A percentile compares a stretch with the other conserved stretches of the same genome.
phyloP scores from a whole-genome alignment of 2,888 invertebrate species.

The Gastrophysa polygoni region DNA sequence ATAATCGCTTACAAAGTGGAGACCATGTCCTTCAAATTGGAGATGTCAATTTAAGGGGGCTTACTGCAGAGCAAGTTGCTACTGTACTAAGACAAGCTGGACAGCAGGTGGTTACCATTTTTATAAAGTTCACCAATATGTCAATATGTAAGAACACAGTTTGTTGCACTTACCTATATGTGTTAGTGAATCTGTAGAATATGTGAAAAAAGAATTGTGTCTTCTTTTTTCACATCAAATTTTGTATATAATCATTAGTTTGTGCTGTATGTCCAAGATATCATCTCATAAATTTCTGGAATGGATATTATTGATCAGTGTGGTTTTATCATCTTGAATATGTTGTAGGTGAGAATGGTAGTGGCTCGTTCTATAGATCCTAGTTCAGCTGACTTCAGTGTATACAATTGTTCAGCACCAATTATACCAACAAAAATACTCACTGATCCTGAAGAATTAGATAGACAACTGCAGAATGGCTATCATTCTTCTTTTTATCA shows the following conservation, averaged over 20 bases:
- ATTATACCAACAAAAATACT: slow-evolving; percentile 92
- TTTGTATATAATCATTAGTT: no score
- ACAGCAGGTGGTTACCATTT: slow-evolving; percentile 56
- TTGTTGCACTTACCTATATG: slow-evolving; percentile 35
- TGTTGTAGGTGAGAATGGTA: slow-evolving; percentile 77
- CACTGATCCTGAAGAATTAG: slow-evolving; percentile 88
- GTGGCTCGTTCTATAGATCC: slow-evolving; percentile 93
- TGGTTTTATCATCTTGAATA: no score
- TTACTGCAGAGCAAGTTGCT: slow-evolving; percentile 95
- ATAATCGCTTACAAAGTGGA: slow-evolving; percentile 84
- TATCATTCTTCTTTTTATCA: slow-evolving; percentile 58
- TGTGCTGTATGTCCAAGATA: no score
- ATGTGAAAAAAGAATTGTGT: not conserved
- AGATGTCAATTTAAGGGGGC: slow-evolving; percentile 92
- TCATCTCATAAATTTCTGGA: no score
- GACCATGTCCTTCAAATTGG: slow-evolving; percentile 97
- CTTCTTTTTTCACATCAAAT: slow-evolving; percentile 15
- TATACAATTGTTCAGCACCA: slow-evolving; percentile 77
- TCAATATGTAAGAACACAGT: slow-evolving; percentile 73
- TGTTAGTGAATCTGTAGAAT: slow-evolving; percentile 26
- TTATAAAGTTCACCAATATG: slow-evolving; percentile 62
- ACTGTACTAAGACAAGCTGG: slow-evolving; percentile 75
- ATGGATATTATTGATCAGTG: no score
- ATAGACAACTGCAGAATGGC: slow-evolving; percentile 81
- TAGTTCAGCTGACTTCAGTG: slow-evolving; percentile 74